Evolutionary conservation across 2,113 vertebrate genomes (phyloP).

Genomic region (Ancistrus triradiatus): DNA sequence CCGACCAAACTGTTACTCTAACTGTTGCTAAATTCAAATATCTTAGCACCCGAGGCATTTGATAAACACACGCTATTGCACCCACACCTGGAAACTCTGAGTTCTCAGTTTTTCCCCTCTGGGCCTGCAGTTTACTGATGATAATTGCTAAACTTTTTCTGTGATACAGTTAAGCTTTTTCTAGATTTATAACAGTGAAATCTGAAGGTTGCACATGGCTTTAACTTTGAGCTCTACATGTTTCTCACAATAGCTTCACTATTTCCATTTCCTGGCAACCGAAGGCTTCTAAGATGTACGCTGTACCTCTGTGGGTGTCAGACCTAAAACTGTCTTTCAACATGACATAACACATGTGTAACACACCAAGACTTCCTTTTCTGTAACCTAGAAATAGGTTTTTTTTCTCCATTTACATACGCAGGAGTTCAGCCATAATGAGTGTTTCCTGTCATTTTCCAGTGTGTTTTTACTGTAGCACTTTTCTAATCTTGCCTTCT

Average conservation of each 20-base stretch:
- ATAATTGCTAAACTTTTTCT: slow-evolving; percentile 20
- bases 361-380: neutral
- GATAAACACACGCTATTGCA: slow-evolving; percentile 2
- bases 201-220: neutral
- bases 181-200: too few species aligned
- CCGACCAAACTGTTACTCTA: too few species aligned
- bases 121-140: neutral
- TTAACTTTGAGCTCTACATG: neutral
- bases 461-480: neutral
- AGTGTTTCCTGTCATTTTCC: neutral
- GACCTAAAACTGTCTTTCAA: neutral
- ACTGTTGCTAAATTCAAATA: too few species aligned
- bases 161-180: neutral
- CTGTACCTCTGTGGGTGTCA: slow-evolving; percentile 17
- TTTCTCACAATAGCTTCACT: neutral
- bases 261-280: slow-evolving; percentile 47
- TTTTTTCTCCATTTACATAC: neutral
- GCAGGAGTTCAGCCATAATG: neutral
- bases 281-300: neutral
- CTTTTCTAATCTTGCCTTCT: too few species aligned
- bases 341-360: too few species aligned
- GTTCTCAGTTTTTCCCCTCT: neutral
- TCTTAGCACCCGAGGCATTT: neutral
- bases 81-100: slow-evolving; percentile 27
- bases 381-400: neutral